phyloP scores from a whole-genome alignment of 2,113 vertebrate species.

The Pseudonaja textilis region DNA sequence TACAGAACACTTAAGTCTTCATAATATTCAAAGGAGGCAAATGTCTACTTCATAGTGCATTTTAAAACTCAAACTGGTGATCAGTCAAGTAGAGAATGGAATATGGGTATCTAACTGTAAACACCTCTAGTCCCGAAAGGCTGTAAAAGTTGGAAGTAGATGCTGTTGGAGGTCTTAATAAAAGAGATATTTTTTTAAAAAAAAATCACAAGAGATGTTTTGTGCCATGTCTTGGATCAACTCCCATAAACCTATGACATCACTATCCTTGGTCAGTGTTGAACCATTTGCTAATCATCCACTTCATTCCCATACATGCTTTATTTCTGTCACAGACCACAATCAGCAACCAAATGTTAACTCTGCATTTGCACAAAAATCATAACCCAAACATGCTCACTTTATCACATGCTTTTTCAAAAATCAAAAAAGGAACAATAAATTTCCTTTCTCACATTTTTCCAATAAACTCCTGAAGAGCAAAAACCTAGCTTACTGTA shows the following conservation, averaged over 20 bases:
- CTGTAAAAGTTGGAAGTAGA: background rate
- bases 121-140: background rate
- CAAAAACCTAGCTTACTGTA: background rate
- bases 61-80: background rate
- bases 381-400: background rate
- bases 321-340: background rate
- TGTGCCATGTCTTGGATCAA: background rate
- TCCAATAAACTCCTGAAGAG: background rate
- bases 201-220: background rate
- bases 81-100: background rate
- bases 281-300: background rate
- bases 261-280: background rate
- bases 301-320: background rate
- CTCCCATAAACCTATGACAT: background rate
- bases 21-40: background rate
- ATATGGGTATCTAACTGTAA: background rate
- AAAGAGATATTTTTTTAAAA: background rate
- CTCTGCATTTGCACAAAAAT: background rate
- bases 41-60: background rate
- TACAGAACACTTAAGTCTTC: background rate
- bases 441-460: background rate
- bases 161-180: background rate
- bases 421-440: background rate
- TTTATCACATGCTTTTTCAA: background rate
- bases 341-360: background rate